A percentile compares a stretch with the other conserved stretches of the same genome.
Conservation (phyloP, 2,888 invertebrate species). For the Oasisia sp. region DNA sequence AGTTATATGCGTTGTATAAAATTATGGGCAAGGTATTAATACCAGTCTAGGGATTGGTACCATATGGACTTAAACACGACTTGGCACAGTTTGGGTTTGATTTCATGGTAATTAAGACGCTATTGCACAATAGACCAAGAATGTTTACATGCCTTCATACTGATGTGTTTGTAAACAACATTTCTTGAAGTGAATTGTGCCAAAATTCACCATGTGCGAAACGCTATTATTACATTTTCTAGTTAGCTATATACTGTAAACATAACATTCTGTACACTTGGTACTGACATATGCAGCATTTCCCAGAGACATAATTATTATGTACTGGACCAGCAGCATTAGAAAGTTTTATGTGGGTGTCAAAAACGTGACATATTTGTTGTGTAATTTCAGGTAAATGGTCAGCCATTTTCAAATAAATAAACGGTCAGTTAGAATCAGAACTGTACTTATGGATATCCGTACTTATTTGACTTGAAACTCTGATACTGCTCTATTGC, state of each 20-base stretch:
- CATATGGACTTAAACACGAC: not conserved
- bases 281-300: not conserved
- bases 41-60: not conserved
- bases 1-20: not conserved
- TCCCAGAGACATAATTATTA: not conserved
- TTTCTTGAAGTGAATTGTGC: not conserved
- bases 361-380: too few species aligned
- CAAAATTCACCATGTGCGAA: not conserved
- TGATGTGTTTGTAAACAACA: conserved; percentile 1
- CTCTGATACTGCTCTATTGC: not conserved
- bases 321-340: too few species aligned
- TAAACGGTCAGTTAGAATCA: not conserved
- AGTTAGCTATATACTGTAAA: not conserved
- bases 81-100: not conserved
- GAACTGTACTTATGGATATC: not conserved
- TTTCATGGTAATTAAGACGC: not conserved
- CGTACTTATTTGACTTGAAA: not conserved
- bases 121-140: not conserved
- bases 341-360: too few species aligned
- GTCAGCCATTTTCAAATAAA: not conserved
- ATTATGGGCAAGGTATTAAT: not conserved
- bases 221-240: not conserved
- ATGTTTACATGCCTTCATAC: not conserved
- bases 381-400: too few species aligned
- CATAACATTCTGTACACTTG: not conserved